Base-by-base conservation (phyloP, 2,888 invertebrate species). In the Ophion slaviceki region DNA sequence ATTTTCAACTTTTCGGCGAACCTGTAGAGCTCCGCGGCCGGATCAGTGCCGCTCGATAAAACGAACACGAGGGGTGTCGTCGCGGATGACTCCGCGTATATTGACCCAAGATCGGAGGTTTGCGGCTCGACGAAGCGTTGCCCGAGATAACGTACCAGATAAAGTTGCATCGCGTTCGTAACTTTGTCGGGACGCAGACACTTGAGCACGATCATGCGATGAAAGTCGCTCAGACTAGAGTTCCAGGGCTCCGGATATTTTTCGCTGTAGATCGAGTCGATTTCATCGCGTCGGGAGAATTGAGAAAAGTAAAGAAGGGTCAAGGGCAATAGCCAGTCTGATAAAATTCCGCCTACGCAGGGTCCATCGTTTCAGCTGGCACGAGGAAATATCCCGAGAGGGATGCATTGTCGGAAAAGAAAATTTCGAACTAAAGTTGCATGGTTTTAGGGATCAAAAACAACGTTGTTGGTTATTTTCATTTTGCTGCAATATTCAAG, bases 1-100 rank as follows among this genome's bases (percentile, higher is more conserved):
- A 97, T 96, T 88, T 96, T 96, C 96, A 97, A 96, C 90, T 96
- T 96, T 74, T 98, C 98, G 0, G 98, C 98, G 92, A 97, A 98
- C 94, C 97, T 97, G 90, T 97, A 95, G 47, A 98, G 94, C 89
- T 97, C 97, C 93, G 95, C 96, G 4, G 98, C 97, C 0, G 98
- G 99, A 94, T 99, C 98, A 0, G 98, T 98, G 10, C 98, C 98
- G 0, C 98, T 97, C 2, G 98, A 98, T 0, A 99, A 95, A 24
- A 99, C 97, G 92, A 99, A 98, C 80, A 99, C 96, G 77, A 99
- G 95, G 0, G 98, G 98, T 0, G 97, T 96, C 1, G 95, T 94
- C 0, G 96, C 96, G 79, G 96, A 96, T 0, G 98, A 97, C 92
- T 98, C 98, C 0, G 95, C 96, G 94, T 96, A 98, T 88, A 98